Percentiles rank a stretch among this genome's conserved stretches.
Evolutionary conservation across 2,797 vertebrate genomes (phyloP).

Genomic region (Pelodytes ibericus): DNA sequence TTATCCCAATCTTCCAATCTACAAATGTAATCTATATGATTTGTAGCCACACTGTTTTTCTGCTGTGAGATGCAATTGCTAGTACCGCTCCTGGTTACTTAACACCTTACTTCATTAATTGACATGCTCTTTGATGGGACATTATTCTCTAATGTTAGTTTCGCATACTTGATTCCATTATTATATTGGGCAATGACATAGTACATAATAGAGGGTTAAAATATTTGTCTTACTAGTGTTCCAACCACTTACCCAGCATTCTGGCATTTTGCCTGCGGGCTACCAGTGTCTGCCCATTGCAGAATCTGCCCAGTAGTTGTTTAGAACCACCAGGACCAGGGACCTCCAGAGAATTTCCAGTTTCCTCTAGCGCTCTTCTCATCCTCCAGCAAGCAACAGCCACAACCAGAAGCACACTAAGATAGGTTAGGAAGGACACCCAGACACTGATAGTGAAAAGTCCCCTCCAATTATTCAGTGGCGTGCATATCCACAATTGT

Average conservation of each 20-base stretch:
- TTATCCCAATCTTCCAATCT: no score
- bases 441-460: conserved; percentile 46
- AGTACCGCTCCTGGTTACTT: no score
- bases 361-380: conserved; percentile 37
- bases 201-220: no score
- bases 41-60: no score
- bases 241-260: conserved; percentile 51
- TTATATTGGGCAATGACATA: no score
- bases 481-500: conserved; percentile 49
- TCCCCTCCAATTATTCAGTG: conserved; percentile 8
- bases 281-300: conserved; percentile 11
- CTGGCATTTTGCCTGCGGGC: conserved; percentile 46
- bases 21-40: no score
- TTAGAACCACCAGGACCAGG: conserved; percentile 1
- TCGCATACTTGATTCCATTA: no score
- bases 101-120: no score
- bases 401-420: conserved; percentile 43
- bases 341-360: background rate
- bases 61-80: no score
- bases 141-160: no score
- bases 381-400: conserved; percentile 48
- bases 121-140: no score
- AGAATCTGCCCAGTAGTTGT: conserved; percentile 22
- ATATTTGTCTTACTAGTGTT: no score
- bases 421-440: conserved; percentile 44